phyloP scores from a whole-genome alignment of 2,888 invertebrate genomes.

The Emmelina monodactyla region DNA sequence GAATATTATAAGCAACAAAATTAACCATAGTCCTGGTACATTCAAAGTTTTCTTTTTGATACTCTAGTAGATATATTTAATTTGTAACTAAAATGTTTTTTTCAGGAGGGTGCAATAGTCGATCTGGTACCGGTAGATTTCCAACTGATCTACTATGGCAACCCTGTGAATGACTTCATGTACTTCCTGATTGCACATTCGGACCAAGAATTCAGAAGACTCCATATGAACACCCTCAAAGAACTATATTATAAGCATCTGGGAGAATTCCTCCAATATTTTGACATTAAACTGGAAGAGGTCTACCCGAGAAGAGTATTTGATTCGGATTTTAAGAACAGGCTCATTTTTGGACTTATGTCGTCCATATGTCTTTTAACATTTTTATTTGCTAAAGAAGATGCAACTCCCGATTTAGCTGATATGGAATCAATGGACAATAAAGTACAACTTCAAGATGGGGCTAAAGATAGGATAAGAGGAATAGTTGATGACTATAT shows the following conservation, averaged over 20 bases:
- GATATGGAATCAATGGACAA: conserved; percentile 19
- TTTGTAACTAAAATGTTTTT: too few species aligned
- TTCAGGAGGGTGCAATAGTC: not conserved
- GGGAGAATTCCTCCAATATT: conserved; percentile 20
- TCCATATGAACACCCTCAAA: conserved; percentile 23
- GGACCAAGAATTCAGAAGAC: conserved; percentile 22
- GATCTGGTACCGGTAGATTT: conserved; percentile 25
- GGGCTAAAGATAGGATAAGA: conserved; percentile 18
- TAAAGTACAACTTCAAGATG: conserved; percentile 18
- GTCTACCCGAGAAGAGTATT: conserved; percentile 23
- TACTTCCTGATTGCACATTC: conserved; percentile 23
- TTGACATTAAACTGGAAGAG: conserved; percentile 22
- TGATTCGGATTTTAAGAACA: conserved; percentile 22
- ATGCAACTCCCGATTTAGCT: conserved; percentile 20
- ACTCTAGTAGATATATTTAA: too few species aligned
- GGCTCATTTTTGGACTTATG: conserved; percentile 14
- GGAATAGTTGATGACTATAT: conserved; percentile 26
- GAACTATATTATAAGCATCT: conserved; percentile 22
- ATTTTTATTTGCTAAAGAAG: conserved; percentile 21
- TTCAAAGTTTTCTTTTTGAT: too few species aligned
- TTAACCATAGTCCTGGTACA: too few species aligned
- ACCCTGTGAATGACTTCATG: conserved; percentile 22
- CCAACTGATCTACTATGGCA: conserved; percentile 23
- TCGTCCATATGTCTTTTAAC: conserved; percentile 13
- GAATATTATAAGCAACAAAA: too few species aligned